A percentile compares a stretch with the other conserved stretches of the same genome.
phyloP scores from a whole-genome alignment of 2,797 vertebrate genomes.

The Rhincodon typus region DNA sequence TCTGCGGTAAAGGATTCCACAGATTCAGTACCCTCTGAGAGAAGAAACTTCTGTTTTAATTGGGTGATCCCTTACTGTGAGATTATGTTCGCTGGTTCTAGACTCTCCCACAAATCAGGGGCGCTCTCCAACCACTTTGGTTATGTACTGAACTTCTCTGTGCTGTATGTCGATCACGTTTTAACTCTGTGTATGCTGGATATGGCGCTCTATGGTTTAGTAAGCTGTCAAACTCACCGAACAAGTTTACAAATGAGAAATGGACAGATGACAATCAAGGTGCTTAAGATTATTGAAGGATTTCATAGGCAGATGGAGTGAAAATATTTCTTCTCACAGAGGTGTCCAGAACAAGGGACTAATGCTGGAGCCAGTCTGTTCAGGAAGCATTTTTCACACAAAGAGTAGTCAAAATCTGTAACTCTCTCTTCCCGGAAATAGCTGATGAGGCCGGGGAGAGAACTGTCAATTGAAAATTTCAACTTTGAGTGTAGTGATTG shows the following conservation, averaged over 20 bases:
- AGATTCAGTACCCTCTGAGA: too few species aligned
- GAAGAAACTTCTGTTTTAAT: too few species aligned
- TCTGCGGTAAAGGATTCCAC: too few species aligned
- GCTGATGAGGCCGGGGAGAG: background rate
- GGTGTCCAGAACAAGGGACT: background rate
- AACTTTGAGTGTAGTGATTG: background rate
- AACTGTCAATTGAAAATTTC: background rate
- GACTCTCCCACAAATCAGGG: too few species aligned
- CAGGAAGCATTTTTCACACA: background rate
- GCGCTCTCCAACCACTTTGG: too few species aligned
- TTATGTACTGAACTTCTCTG: too few species aligned
- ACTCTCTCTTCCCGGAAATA: background rate
- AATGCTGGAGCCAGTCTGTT: background rate
- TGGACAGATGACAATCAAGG: background rate
- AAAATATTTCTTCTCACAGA: background rate
- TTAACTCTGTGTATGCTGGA: background rate
- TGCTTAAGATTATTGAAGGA: background rate
- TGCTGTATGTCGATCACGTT: too few species aligned
- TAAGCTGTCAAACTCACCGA: background rate
- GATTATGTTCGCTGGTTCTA: too few species aligned
- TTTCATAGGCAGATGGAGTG: background rate
- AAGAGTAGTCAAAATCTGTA: background rate
- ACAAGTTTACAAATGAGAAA: background rate
- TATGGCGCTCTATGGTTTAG: background rate
- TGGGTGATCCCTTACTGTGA: too few species aligned